Evolutionary conservation across 2,797 vertebrate genomes (phyloP), one percentile per base, ranked within the genome.

Genomic region (Sebastes taczanowskii): DNA sequence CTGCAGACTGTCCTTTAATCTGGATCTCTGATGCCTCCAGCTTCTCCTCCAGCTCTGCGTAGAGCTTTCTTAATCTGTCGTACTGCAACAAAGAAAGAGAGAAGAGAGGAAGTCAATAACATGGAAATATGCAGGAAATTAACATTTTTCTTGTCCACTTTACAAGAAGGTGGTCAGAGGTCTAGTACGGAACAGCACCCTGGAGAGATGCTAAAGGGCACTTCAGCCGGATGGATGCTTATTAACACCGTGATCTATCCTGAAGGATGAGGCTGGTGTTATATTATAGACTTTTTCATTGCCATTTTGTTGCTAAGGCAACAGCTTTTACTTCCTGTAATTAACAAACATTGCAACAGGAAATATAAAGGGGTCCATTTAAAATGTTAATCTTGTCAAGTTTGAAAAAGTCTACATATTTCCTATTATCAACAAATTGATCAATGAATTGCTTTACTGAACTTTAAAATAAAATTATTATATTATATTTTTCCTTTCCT

Each of bases 11-110:
- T 29, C 96, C 96, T 79, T 99, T 98, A 84, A 96, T 95, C 84
- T 99, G 98, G 90, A 99, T 97, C 84, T 99, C 99, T 3, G 98
- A 94, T 11, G 97, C 97, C 91, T 99, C 98, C 49, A 97, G 95
- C 77, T 97, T 99, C 93, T 99, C 98, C 92, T 99, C 98, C 3
- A 99, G 94, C 86, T 99, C 98, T 18, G 90, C 92, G 20, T 97
- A 95, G 66, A 97, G 86, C 74, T 95, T 97, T 81, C 93, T 97
- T 87, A 99, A 83, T 69, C 98, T 96, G 42, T 99, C 97, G 20
- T 98, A 95, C 99, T 99, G 94, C 32, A 85, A 86, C 77, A 74
- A 74, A 92, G 49, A 84, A 6, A 56, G 14, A 34, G 14, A 34
- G 32, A 46, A 49, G n/a, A 2, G 8, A 80, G 27, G 11, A 14